These are phyloP conservation scores for Cheirogaleus major DNA, from an alignment of 2,797 vertebrate genomes.

Conservation along the genomic window DNA sequence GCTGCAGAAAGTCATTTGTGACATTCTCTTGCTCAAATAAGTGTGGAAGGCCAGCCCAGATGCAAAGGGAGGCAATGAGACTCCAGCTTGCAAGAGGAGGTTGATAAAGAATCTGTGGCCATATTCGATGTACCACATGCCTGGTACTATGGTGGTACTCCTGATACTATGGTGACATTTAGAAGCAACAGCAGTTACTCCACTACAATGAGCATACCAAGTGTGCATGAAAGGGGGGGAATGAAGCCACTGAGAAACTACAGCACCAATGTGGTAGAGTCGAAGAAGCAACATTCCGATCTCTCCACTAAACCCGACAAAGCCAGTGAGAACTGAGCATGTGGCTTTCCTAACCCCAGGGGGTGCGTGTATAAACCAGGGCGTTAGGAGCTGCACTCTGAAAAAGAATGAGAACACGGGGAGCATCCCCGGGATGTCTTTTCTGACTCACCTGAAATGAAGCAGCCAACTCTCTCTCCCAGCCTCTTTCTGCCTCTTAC, in stretches of 20 bases:
- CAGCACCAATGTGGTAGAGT: neutral
- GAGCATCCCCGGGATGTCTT: slow-evolving; percentile 28
- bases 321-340: neutral
- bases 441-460: slow-evolving; percentile 47
- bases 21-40: neutral
- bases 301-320: neutral
- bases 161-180: neutral
- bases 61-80: neutral
- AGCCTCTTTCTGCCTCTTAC: slow-evolving; percentile 34
- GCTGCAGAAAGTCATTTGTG: neutral
- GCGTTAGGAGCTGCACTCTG: neutral
- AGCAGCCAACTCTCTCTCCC: neutral
- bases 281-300: neutral
- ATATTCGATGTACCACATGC: neutral
- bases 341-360: neutral
- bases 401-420: neutral
- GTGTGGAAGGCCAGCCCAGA: neutral
- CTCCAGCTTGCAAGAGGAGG: neutral
- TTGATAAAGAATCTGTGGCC: neutral
- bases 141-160: accelerated
- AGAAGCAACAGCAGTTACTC: neutral
- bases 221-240: neutral
- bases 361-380: neutral
- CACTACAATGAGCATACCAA: neutral
- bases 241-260: neutral